Conservation (phyloP, 2,113 vertebrate species). For the Cynopterus brachyotis region DNA sequence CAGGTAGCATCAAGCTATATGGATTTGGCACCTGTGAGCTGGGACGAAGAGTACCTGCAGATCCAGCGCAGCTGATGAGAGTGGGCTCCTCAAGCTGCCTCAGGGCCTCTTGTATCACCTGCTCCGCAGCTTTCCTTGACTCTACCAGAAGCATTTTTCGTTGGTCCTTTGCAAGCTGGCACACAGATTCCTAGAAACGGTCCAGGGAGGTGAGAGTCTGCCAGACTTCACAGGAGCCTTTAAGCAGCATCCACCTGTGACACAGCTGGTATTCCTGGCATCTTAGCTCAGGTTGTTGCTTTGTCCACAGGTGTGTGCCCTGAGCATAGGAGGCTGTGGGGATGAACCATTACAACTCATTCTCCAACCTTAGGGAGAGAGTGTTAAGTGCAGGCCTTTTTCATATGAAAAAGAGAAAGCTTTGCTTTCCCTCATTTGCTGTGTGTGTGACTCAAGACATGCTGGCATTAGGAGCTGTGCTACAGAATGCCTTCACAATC, state of each 20-base stretch:
- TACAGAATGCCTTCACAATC: background rate
- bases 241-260: fast-evolving
- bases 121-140: slow-evolving; percentile 85
- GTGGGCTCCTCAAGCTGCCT: slow-evolving; percentile 89
- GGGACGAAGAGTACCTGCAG: slow-evolving; percentile 85
- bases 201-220: fast-evolving
- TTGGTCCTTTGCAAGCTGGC: slow-evolving; percentile 81
- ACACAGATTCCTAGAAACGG: slow-evolving; percentile 87
- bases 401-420: background rate
- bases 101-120: slow-evolving; percentile 91
- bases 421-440: background rate
- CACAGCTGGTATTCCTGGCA: background rate
- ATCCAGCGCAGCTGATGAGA: slow-evolving; percentile 92
- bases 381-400: background rate
- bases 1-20: background rate
- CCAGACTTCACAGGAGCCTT: fast-evolving
- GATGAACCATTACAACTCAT: background rate
- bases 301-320: background rate
- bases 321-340: background rate
- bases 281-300: background rate
- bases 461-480: background rate
- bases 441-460: background rate
- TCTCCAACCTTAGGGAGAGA: background rate
- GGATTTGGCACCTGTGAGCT: fast-evolving
- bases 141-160: slow-evolving; percentile 86